phyloP scores from a whole-genome alignment of 2,797 vertebrate genomes.

The Phaenicophaeus curvirostris region DNA sequence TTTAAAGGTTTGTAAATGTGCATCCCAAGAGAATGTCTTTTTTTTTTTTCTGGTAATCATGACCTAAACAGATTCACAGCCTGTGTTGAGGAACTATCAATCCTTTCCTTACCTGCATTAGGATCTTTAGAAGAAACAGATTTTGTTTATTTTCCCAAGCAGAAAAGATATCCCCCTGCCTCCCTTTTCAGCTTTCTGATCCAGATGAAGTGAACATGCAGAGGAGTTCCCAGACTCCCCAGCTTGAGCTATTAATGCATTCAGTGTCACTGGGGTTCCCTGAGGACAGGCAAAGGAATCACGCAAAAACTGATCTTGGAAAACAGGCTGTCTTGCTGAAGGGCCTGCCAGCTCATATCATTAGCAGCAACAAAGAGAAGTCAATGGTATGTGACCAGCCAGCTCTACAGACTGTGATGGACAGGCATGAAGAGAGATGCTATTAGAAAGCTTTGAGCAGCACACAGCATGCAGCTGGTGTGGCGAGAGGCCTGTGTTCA shows the following conservation, averaged over 20 bases:
- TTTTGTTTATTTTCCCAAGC: background rate
- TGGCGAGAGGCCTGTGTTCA: background rate
- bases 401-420: background rate
- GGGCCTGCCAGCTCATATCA: background rate
- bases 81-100: background rate
- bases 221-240: background rate
- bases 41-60: background rate
- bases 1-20: background rate
- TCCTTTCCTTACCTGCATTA: background rate
- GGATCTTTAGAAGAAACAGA: background rate
- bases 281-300: slow-evolving; percentile 9
- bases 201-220: background rate
- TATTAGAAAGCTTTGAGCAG: background rate
- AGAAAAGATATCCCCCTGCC: background rate
- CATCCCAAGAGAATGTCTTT: background rate
- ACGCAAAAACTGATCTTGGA: background rate
- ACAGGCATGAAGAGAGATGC: background rate
- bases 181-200: background rate
- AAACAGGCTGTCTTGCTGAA: background rate
- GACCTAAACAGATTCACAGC: background rate
- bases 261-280: background rate
- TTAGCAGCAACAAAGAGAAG: background rate
- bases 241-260: background rate
- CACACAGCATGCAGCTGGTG: rapidly evolving
- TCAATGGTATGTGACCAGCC: background rate